Base-by-base conservation (phyloP, 2,797 vertebrate species). In the Lepus oiostolus region DNA sequence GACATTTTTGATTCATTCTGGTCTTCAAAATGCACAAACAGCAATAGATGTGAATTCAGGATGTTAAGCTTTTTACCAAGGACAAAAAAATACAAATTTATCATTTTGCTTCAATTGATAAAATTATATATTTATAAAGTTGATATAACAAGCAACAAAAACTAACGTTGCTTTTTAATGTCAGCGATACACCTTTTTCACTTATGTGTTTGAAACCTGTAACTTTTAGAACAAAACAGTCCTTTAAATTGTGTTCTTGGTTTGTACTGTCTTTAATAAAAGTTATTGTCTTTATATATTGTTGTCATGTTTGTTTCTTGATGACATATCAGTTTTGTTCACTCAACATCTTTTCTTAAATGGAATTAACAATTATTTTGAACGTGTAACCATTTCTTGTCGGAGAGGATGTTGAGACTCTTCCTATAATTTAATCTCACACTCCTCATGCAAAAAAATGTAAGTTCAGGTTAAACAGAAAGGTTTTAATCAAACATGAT, bases 241-340 rank as follows among this genome's bases (percentile, higher is more conserved):
- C 50, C 30, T 85, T 89, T 70, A 95, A 92, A 62, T 88, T 91
- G 74, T 72, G 47, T 86, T 77, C 65, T 90, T 79, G 35, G 26
- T 84, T 95, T 95, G 38, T 75, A 79, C 82, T 82, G 42, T 90
- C 88, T 96, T 89, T 86, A 90, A 72, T 96, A 97, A 97, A 95
- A 68, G 7, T 68, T 91, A 35, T 12, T 74, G 65, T 90, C 85
- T 74, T 92, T 91, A 80, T 58, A 80, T 52, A 67, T 28, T 70
- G 86, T 42, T 90, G 60, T 92, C 65, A 93, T 92, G 80, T 4
- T 93, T 28, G 22, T 63, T 76, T 89, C 92, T 32, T 52, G 12
- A 32, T 84, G 30, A 63, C 22, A 71, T 62, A 62, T 47, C 28
- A 68, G 38, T 65, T 95, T 95, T 88, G 26, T 72, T 42, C 90